These are phyloP conservation scores for Heteromurus nitidus DNA, from an alignment of 2,888 invertebrate genomes.

Conservation along the genomic window DNA sequence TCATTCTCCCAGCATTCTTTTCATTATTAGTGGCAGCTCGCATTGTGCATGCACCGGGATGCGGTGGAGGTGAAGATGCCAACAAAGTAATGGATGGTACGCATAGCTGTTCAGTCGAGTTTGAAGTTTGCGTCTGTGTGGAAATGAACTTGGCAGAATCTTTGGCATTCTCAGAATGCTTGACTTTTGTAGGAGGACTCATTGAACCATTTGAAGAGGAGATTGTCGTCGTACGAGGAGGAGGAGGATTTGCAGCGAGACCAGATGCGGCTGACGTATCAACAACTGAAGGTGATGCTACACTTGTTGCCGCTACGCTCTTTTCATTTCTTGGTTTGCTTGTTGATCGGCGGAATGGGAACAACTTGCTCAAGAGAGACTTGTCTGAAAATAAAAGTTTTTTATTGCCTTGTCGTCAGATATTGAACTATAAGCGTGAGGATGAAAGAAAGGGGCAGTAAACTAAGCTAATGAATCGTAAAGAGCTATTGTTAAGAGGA, in stretches of 20 bases:
- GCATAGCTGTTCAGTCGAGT: conserved; percentile 63
- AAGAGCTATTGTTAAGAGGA: conserved; percentile 43
- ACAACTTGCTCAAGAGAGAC: conserved; percentile 69
- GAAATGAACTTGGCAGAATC: conserved; percentile 62
- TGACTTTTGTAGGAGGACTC: conserved; percentile 48
- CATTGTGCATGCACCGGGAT: conserved; percentile 12
- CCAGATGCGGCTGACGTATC: conserved; percentile 31
- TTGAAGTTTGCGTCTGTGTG: conserved; percentile 65
- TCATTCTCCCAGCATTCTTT: conserved; percentile 41
- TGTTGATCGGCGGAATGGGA: conserved; percentile 68
- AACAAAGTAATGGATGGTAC: conserved; percentile 34
- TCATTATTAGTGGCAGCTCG: conserved; percentile 15
- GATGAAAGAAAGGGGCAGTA: conserved; percentile 40
- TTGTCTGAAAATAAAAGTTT: conserved; percentile 65
- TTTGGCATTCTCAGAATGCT: conserved; percentile 51
- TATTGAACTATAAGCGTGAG: conserved; percentile 38
- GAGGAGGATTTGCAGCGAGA: too few species aligned
- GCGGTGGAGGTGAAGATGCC: conserved; percentile 25
- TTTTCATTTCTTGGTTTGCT: conserved; percentile 66
- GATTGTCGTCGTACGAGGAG: conserved; percentile 31
- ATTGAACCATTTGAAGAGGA: conserved; percentile 35
- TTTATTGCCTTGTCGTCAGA: conserved; percentile 47
- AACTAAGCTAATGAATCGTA: conserved; percentile 49
- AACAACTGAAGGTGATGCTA: conserved; percentile 29
- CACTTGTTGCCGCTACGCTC: conserved; percentile 36